These are phyloP conservation scores for Rhabdomys pumilio DNA, from an alignment of 2,797 vertebrate species.

Conservation along the genomic window DNA sequence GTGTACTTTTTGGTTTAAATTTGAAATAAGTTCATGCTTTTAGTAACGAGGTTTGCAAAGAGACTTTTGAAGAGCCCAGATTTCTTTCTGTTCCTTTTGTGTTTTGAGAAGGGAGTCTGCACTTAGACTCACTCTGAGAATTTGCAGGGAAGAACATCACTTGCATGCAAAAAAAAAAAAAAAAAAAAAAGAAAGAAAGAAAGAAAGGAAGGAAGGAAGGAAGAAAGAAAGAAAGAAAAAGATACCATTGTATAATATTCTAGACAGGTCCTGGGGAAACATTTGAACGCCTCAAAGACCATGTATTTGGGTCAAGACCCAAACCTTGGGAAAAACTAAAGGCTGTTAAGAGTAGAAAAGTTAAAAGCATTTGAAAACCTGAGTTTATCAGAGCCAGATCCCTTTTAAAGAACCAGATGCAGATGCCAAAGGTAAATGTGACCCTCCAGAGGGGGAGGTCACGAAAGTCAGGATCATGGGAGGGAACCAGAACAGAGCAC, in stretches of 20 bases:
- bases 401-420: constrained; percentile 50
- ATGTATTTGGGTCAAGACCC: constrained; percentile 44
- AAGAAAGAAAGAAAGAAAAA: neutral
- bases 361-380: neutral
- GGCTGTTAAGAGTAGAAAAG: neutral
- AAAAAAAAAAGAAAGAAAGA: no score
- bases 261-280: neutral
- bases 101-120: neutral
- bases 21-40: neutral
- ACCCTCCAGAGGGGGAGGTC: neutral
- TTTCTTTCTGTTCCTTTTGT: neutral
- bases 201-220: no score
- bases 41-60: neutral
- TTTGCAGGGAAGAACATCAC: neutral
- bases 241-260: neutral
- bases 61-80: neutral
- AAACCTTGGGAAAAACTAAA: constrained; percentile 14
- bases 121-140: neutral
- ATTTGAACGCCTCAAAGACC: neutral
- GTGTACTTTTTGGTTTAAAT: constrained; percentile 3
- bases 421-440: constrained; percentile 30
- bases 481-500: neutral
- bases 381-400: constrained; percentile 1
- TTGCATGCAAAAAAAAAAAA: neutral
- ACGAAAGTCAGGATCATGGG: neutral